Evolutionary conservation across 53 echinoderm and acorn worm genomes (phyloP).

Genomic region (Glandiceps talaboti): DNA sequence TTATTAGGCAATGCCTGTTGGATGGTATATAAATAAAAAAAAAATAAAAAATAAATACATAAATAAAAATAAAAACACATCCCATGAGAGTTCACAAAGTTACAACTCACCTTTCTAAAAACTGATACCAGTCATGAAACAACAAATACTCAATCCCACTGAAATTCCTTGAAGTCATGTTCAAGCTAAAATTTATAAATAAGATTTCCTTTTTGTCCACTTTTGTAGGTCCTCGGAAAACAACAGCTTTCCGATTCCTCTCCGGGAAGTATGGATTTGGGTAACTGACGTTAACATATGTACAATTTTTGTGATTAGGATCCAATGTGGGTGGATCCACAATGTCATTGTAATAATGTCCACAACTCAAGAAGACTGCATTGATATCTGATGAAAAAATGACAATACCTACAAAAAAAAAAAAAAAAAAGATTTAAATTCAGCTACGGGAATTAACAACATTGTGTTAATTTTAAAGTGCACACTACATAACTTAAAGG

Average conservation of each 20-base stretch:
- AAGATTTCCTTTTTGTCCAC: not conserved
- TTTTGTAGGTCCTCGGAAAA: not conserved
- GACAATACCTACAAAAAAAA: not conserved
- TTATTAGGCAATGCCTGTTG: no score
- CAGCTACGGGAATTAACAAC: no score
- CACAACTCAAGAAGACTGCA: not conserved
- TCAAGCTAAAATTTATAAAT: not conserved
- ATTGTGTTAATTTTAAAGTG: no score
- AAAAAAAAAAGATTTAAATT: no score
- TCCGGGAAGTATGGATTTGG: not conserved
- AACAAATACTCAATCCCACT: not conserved
- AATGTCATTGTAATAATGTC: not conserved
- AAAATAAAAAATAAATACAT: no score
- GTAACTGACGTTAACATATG: not conserved
- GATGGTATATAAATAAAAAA: no score
- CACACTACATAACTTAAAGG: no score
- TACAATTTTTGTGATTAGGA: not conserved
- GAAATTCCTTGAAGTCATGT: not conserved
- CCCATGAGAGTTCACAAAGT: no score
- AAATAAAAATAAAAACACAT: no score
- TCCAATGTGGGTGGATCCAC: not conserved
- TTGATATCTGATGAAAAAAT: not conserved
- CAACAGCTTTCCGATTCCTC: not conserved
- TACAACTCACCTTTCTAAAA: not conserved
- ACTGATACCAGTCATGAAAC: not conserved